Evolutionary conservation across 1,140 invertebrate species (phyloP).

Genomic region (Cyclina sinensis): DNA sequence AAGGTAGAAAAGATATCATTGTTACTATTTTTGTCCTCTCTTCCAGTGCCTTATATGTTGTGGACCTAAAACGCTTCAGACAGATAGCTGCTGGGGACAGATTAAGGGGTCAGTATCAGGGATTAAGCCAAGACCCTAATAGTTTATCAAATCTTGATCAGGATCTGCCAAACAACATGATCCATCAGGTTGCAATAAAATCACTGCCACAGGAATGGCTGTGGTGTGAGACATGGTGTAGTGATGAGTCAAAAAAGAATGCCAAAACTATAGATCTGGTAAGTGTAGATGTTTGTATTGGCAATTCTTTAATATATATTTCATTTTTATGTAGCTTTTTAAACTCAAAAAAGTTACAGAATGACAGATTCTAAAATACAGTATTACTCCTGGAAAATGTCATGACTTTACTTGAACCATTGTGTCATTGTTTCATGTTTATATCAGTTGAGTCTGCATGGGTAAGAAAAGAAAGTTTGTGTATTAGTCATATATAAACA

Average conservation of each 20-base stretch:
- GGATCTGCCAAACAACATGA: constrained; percentile 99
- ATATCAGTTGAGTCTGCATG: too few species aligned
- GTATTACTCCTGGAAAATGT: too few species aligned
- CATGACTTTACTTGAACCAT: too few species aligned
- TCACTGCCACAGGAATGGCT: constrained; percentile 99
- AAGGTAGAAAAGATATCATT: too few species aligned
- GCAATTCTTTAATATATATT: too few species aligned
- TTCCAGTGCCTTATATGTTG: constrained; percentile 96
- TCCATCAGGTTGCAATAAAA: constrained; percentile 99
- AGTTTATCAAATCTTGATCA: constrained; percentile 98
- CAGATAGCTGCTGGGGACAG: constrained; percentile 99
- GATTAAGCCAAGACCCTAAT: constrained; percentile 98
- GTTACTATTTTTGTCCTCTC: too few species aligned
- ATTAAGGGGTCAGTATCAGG: constrained; percentile 90
- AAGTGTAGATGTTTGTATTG: constrained; percentile 61
- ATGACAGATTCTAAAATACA: too few species aligned
- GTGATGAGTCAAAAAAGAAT: constrained; percentile 94
- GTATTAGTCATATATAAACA: too few species aligned
- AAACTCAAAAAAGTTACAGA: too few species aligned
- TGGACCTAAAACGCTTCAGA: constrained; percentile 98
- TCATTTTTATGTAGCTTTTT: too few species aligned
- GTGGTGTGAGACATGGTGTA: constrained; percentile 99
- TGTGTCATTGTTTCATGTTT: too few species aligned
- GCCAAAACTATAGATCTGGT: constrained; percentile 99
- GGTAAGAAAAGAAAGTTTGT: too few species aligned